A percentile compares a stretch with the other conserved stretches of the same genome.
Evolutionary conservation across 2,888 invertebrate genomes (phyloP).

Genomic region (Plusia festucae): DNA sequence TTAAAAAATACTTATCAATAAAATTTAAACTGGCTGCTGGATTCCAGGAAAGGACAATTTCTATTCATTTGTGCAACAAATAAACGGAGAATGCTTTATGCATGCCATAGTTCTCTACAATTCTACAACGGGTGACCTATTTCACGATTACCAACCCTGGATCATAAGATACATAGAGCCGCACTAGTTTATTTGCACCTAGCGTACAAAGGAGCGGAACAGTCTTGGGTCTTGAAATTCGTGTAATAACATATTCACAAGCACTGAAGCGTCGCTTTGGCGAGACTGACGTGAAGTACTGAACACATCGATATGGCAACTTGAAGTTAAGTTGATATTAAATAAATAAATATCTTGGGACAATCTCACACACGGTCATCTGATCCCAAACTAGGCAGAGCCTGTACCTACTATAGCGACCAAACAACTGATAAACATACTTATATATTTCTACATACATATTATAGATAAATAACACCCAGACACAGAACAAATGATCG

Average conservation of each 20-base stretch:
- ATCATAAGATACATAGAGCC: neutral
- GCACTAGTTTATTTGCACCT: neutral
- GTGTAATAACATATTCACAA: slow-evolving; percentile 28
- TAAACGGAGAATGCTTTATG: neutral
- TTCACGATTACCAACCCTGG: neutral
- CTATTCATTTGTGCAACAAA: neutral
- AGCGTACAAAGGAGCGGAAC: slow-evolving; percentile 16
- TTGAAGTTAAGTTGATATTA: neutral
- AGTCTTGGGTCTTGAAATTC: slow-evolving; percentile 43
- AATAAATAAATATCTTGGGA: too few species aligned
- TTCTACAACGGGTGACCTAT: neutral
- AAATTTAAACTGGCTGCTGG: too few species aligned
- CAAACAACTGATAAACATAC: too few species aligned
- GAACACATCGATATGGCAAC: neutral
- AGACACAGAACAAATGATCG: too few species aligned
- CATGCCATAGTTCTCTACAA: neutral
- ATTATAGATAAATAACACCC: too few species aligned
- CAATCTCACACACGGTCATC: too few species aligned
- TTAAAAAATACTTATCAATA: too few species aligned
- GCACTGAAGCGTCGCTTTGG: neutral
- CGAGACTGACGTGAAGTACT: neutral
- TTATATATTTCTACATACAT: too few species aligned
- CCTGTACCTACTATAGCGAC: too few species aligned
- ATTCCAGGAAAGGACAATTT: neutral
- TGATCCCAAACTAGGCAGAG: too few species aligned